phyloP scores from a whole-genome alignment of 2,113 vertebrate genomes.

The Microcebus griseorufus region DNA sequence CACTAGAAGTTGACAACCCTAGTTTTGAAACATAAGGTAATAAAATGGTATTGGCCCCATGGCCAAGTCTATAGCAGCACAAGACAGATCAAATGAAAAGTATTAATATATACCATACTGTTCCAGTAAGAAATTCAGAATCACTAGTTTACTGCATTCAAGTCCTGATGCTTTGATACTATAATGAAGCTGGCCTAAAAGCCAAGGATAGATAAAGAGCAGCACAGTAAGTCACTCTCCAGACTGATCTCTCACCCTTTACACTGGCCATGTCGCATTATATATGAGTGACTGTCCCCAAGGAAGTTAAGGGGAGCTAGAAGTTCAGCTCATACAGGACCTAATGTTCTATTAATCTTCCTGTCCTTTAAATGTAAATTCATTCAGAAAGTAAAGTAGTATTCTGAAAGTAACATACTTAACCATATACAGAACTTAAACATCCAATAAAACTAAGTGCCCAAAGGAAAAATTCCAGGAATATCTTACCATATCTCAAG shows the following conservation, averaged over 20 bases:
- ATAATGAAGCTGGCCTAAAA: not conserved
- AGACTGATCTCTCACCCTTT: not conserved
- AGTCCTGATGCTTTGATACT: not conserved
- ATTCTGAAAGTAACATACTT: constrained; percentile 22
- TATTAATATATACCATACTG: not conserved
- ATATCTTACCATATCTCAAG: not conserved
- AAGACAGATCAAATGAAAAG: not conserved
- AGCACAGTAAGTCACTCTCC: not conserved
- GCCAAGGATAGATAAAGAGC: not conserved
- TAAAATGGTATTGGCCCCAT: not conserved
- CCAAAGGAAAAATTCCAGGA: constrained; percentile 14
- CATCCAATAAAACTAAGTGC: constrained; percentile 29
- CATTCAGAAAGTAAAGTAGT: constrained; percentile 28
- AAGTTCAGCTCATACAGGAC: not conserved
- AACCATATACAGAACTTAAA: not conserved
- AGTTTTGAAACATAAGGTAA: constrained; percentile 5
- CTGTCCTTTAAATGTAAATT: constrained; percentile 33
- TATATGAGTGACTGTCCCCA: not conserved
- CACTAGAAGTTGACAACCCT: not conserved
- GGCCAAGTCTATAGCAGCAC: not conserved
- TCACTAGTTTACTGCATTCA: not conserved
- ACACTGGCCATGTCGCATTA: not conserved
- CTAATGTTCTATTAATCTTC: not conserved
- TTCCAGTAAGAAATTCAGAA: constrained; percentile 23
- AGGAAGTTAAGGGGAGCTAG: not conserved